A percentile compares a stretch with the other conserved stretches of the same genome.
These are phyloP conservation scores for Rhadina sibilatrix DNA, from an alignment of 2,113 vertebrate genomes.

Conservation along the genomic window DNA sequence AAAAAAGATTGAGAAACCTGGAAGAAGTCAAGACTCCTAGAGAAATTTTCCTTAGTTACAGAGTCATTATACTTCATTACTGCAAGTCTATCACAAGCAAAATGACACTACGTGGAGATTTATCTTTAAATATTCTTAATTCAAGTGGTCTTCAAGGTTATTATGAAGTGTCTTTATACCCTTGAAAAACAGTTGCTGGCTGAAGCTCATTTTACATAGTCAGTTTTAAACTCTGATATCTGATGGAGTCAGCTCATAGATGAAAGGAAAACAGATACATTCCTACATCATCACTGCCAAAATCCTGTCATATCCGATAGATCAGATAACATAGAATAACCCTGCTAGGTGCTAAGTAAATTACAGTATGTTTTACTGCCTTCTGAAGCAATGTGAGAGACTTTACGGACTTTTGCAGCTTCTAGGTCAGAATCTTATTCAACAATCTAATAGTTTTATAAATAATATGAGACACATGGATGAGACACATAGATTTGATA, in stretches of 20 bases:
- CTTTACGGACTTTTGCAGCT: background rate
- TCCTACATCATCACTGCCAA: background rate
- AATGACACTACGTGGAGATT: background rate
- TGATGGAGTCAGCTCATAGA: background rate
- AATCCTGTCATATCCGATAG: background rate
- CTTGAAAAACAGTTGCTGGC: background rate
- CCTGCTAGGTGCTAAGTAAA: background rate
- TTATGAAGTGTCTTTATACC: background rate
- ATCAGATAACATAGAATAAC: background rate
- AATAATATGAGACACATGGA: background rate
- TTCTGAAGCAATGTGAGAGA: background rate
- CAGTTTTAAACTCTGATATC: background rate
- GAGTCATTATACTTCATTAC: background rate
- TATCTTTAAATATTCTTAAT: background rate
- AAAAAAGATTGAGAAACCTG: background rate
- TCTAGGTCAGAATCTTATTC: background rate
- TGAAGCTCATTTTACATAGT: background rate
- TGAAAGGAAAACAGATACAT: background rate
- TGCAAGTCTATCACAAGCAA: background rate
- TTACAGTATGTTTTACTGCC: background rate
- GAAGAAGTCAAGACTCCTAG: background rate
- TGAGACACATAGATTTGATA: background rate
- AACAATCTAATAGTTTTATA: background rate
- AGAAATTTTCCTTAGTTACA: background rate
- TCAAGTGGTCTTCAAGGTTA: background rate